Base-by-base conservation (phyloP, 2,888 invertebrate genomes). In the Trichogramma dendrolimi region DNA sequence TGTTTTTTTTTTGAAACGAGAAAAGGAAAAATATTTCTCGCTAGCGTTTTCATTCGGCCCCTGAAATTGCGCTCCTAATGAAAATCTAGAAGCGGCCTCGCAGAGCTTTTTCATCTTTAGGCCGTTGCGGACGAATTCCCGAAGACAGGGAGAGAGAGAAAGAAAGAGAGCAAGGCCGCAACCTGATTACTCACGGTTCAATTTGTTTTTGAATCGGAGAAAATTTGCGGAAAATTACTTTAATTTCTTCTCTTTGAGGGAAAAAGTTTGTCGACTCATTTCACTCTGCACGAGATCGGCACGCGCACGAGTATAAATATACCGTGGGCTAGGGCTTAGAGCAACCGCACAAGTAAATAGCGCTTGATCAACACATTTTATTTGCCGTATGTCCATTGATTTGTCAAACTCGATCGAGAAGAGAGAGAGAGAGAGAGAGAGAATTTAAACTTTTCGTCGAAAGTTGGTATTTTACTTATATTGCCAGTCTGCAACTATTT, bases 161-260 rank as follows among this genome's bases (percentile, higher is more conserved):
- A 27, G 27, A 27, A 27, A 27, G 27, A 27, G 27, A 27, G 27
- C 3, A 27, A 27, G 3, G 27, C 27, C 27, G 3, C 62, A 59
- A 66, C 56, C 41, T 59, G 60, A 66, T 66, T 66, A 66, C 65
- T 66, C 54, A 61, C 63, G 61, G 63, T 59, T 66, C 65, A 63
- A 66, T 61, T 66, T 59, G 59, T 62, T 61, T 61, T 59, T 57
- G 65, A 66, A 62, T 61, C 63, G 57, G 42, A 58, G 11, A 54
- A 61, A 66, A 66, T 66, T 59, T 57, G 59, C 63, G 49, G 63
- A 55, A 63, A 66, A 63, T 63, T 61, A 48, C 58, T 65, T 65
- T 58, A 61, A 58, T 58, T 62, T 55, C 55, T 39, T 38, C 40
- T 10, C 62, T 58, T 58, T 52, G 27, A 48, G 27, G 27, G 54